phyloP scores from a whole-genome alignment of 2,888 invertebrate species.

The Artemia sinica region DNA sequence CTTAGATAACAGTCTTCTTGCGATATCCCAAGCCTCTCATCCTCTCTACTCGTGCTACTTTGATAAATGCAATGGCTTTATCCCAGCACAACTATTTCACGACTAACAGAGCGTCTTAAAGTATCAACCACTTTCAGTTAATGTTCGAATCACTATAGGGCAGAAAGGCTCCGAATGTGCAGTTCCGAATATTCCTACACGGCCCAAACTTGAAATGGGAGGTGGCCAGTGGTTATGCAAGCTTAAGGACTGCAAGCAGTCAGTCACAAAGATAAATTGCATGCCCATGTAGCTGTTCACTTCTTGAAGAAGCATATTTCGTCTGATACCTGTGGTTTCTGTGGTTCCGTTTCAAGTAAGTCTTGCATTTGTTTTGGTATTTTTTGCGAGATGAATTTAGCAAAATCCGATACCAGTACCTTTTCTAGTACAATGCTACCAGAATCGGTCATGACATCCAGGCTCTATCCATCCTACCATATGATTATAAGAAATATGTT shows the following conservation, averaged over 20 bases:
- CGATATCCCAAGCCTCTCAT: neutral
- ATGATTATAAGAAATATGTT: too few relatives aligned
- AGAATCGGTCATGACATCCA: too few relatives aligned
- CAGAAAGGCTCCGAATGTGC: slow-evolving; percentile 6
- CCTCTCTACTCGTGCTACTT: neutral
- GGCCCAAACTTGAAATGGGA: neutral
- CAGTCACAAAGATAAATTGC: neutral
- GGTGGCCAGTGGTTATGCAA: neutral
- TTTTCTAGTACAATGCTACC: too few relatives aligned
- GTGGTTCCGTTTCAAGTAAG: neutral
- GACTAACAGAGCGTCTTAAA: slow-evolving; percentile 1
- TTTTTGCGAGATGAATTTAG: neutral
- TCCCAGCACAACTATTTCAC: neutral
- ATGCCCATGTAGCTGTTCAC: neutral
- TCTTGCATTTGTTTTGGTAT: neutral
- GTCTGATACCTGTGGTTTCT: neutral
- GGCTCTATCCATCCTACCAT: too few relatives aligned
- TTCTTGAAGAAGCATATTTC: neutral
- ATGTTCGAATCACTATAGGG: neutral
- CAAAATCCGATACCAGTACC: too few relatives aligned
- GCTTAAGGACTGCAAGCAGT: too few relatives aligned
- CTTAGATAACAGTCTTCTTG: neutral
- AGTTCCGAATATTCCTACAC: neutral
- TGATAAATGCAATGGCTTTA: neutral
- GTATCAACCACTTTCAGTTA: neutral